Evolutionary conservation across 2,888 invertebrate species (phyloP).

Genomic region (Stenodera caucasica): DNA sequence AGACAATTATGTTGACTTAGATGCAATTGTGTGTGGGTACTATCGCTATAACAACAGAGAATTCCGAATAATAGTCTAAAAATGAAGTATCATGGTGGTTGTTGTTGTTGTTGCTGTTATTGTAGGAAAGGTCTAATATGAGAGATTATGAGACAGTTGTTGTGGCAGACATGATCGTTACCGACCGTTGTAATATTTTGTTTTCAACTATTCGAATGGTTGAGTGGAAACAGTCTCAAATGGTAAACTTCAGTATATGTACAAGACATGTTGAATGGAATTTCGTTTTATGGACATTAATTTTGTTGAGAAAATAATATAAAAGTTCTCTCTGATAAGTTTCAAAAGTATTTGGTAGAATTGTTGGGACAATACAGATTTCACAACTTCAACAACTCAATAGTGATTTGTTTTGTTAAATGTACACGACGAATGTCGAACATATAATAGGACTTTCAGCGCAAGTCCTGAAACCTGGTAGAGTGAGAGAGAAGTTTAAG

Average conservation of each 20-base stretch:
- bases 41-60: constrained; percentile 27
- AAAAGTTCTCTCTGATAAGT: not conserved
- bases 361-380: constrained; percentile 19
- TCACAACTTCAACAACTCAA: constrained; percentile 22
- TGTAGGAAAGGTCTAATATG: constrained; percentile 15
- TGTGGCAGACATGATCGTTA: constrained; percentile 38
- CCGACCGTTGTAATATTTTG: constrained; percentile 41
- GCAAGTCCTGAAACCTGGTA: constrained; percentile 34
- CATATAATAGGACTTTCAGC: constrained; percentile 35
- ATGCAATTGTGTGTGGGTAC: constrained; percentile 16
- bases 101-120: not conserved
- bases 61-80: constrained; percentile 25
- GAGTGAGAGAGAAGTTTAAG: constrained; percentile 38
- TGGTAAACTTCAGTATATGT: constrained; percentile 32
- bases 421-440: constrained; percentile 23
- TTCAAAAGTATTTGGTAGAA: constrained; percentile 14
- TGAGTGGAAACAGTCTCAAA: constrained; percentile 40
- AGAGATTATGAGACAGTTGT: constrained; percentile 32
- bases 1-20: constrained; percentile 32
- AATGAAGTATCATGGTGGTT: constrained; percentile 1
- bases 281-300: no score
- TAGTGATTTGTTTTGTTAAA: constrained; percentile 29
- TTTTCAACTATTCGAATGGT: constrained; percentile 41
- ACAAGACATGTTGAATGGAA: no score
- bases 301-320: not conserved